Base-by-base conservation (phyloP, 2,113 vertebrate genomes). In the Haliaeetus leucogaster region DNA sequence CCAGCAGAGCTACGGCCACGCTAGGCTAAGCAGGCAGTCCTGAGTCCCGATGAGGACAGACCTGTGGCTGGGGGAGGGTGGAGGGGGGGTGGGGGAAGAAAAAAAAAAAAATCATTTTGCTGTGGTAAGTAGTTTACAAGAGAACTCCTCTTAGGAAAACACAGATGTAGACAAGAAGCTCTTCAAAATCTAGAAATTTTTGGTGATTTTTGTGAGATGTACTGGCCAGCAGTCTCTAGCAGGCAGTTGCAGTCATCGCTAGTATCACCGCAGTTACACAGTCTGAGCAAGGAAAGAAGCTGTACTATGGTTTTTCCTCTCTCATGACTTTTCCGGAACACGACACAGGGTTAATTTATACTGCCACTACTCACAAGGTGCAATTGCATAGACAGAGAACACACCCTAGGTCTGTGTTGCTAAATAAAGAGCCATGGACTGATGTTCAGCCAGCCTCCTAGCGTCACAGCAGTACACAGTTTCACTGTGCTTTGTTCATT, bases 321-420 rank as follows among this genome's bases (percentile, higher is more conserved):
- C 47, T n/a, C 25, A 3, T 19, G 27, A 43, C 32, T 65, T 53
- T 63, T 77, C 27, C 19, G 43, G 52, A 66, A 82, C 11, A 59
- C 0, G 5, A 38, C 3, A 6, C 8, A 4, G 6, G 19, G 50
- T 8, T 48, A 59, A 43, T 38, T 7, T 55, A 45, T 52, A 34
- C 68, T 26, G 26, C 16, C 40, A 13, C 50, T 42, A 7, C 21
- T 38, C 42, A 4, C 17, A 22, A 34, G 19, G 38, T 30, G 7
- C 32, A 56, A 63, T 34, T 22, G 50, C 43, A 70, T 11, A 84
- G 26, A 45, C 11, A 68, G 38, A 47, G 16, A 58, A 74, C 55
- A 59, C 32, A 48, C n/a, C 32, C 42, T 36, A 10, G 25, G 29
- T 45, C 72, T 56, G 4, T 5, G 26, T 4, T 42, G 30, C 42